Evolutionary conservation across 30 jellyfish, hydroid and myxozoan genomes (phyloP), one percentile per base, ranked within the genome.

Genomic region (Phacellophora camtschatica): DNA sequence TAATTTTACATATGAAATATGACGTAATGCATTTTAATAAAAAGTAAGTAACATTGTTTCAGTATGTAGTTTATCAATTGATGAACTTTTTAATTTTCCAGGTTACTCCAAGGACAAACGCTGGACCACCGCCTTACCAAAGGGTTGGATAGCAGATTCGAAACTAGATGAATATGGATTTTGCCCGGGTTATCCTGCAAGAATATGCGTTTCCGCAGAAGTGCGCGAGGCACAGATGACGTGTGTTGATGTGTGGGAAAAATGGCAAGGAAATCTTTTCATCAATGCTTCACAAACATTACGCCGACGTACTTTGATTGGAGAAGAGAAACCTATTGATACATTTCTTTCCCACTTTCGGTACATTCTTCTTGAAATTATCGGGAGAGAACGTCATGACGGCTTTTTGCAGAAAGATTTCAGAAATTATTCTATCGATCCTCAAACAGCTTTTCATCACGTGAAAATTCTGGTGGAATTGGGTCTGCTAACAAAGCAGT

Each of bases 341-440:
- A 42, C 74, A 24, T 62, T 27, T 34, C 9, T 83, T 19, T 57
- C 85, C 20, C 85, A 84, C 23, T 27, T 61, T 9, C 43, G 98
- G 63, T 85, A 75, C 53, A 78, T 66, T 33, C 67, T 76, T 31
- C 86, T 90, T 3, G 98, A 90, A 61, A 25, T 90, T 4, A 73
- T 90, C 30, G 98, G 95, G 23, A 77, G 66, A 66, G 42, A 88
- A 27, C 87, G 98, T 20, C 57, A 80, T 55, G 29, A 42, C 36
- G 98, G 98, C 19, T 86, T 90, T 57, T 41, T 75, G 39, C 98
- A 90, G 81, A 56, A 65, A 23, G 98, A 90, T 64, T 85, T 90
- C 39, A 70, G 62, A 19, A 22, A 71, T 13, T 90, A 50, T 71
- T 79, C 84, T 10, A 62, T 90, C 85, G 98, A 90, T 50, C 87